Conservation (phyloP, 2,113 vertebrate genomes). For the Podiceps cristatus region DNA sequence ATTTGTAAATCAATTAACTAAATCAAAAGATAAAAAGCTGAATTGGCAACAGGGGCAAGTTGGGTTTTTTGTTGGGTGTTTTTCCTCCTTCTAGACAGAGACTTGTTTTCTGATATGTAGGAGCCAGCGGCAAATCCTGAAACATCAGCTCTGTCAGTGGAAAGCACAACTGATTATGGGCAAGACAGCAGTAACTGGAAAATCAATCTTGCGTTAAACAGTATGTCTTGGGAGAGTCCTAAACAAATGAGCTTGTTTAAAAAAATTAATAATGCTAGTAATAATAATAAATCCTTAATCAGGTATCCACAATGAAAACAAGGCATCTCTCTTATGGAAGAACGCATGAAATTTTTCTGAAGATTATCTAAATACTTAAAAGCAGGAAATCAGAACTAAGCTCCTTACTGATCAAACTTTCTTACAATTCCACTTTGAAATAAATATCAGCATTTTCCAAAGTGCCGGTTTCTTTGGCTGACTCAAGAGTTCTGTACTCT, state of each 20-base stretch:
- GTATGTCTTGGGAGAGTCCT: background rate
- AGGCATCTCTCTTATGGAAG: background rate
- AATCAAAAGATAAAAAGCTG: background rate
- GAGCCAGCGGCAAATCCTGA: background rate
- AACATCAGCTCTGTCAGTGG: background rate
- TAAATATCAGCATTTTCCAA: background rate
- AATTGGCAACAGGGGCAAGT: background rate
- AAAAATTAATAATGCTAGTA: background rate
- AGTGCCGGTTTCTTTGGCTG: background rate
- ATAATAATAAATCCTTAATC: background rate
- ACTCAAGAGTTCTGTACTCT: no score
- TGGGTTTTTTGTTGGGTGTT: background rate
- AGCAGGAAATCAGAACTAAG: background rate
- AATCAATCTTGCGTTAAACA: background rate
- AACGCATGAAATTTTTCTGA: background rate
- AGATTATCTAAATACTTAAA: background rate
- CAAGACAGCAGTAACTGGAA: background rate
- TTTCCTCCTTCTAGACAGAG: background rate
- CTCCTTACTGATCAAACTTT: background rate
- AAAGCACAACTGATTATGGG: background rate
- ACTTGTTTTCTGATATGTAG: fast-evolving
- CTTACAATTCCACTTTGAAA: background rate
- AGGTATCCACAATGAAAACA: no score
- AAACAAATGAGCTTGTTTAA: background rate
- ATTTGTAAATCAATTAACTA: slow-evolving; percentile 12